Base-by-base conservation (phyloP, 1,140 invertebrate genomes). In the Drosophila pandora region DNA sequence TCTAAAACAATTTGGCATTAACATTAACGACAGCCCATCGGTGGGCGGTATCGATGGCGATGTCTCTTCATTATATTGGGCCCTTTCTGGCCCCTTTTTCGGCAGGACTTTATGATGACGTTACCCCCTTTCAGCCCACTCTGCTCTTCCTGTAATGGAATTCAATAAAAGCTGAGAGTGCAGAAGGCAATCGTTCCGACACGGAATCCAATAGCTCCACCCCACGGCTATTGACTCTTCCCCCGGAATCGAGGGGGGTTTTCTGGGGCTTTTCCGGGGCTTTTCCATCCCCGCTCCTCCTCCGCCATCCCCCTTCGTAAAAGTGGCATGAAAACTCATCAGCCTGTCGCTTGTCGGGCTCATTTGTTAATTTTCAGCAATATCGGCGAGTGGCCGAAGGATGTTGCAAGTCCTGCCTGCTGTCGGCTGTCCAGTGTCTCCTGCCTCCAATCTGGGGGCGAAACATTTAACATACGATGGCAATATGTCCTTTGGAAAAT, bases 121-220 rank as follows among this genome's bases (percentile, higher is more conserved):
- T 85, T 77, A 65, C 5, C 17, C 13, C 17, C 41, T 2, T 4
- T 60, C 1, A 8, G 8, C 32, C 2, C 58, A 28, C 64, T 21
- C 64, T 64, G 76, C 65, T 50, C 61, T 76, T 78, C 82, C 82
- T 82, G 82, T 87, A 85, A 82, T 87, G 82, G 83, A 85, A 87
- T 85, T 87, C 82, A 85, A 85, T 85, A 85, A 85, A 87, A 85
- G 82, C 82, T 82, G 83, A 85, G 78, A 87, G 82, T 85, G 82
- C 83, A 82, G 78, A 87, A 81, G 34, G 34, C 34, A 37, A 76
- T 60, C 53, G 82, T 78, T 85, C 80, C 25, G 82, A 85, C 77
- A 87, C 76, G 73, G 65, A 77, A 69, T 69, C 57, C 67, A 69
- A 69, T 69, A 70, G 58, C 50, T 34, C 25, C 8, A 25, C 7